These are phyloP conservation scores for Papilio demoleus DNA, from an alignment of 2,888 invertebrate species.

Conservation along the genomic window DNA sequence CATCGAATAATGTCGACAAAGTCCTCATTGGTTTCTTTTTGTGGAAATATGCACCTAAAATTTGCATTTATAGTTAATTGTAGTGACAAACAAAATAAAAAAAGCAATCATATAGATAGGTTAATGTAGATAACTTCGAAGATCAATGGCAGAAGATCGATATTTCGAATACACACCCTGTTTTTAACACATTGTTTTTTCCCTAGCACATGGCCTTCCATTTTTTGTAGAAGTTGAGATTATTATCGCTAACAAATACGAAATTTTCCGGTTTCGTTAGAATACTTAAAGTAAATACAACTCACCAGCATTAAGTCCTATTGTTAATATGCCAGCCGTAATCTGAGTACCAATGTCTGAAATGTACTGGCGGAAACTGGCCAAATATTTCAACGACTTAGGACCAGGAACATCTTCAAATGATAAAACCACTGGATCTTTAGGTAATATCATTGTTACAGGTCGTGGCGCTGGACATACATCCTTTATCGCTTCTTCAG, in stretches of 20 bases:
- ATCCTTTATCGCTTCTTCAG: constrained; percentile 51
- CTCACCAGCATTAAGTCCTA: constrained; percentile 80
- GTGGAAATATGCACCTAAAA: constrained; percentile 60
- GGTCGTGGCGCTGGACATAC: constrained; percentile 60
- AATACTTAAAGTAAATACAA: background rate
- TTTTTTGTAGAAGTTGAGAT: background rate
- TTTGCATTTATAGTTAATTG: background rate
- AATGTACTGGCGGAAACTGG: constrained; percentile 84
- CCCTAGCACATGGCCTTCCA: background rate
- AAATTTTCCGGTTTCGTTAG: background rate
- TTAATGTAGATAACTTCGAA: background rate
- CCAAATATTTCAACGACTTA: constrained; percentile 80
- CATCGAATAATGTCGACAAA: constrained; percentile 69
- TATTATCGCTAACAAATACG: background rate
- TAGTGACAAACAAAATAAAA: too few species aligned
- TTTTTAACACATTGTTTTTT: background rate
- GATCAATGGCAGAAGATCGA: too few species aligned
- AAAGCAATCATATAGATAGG: too few species aligned
- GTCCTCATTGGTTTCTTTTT: constrained; percentile 62
- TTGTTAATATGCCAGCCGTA: constrained; percentile 78
- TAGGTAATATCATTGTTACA: constrained; percentile 63
- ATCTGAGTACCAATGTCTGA: constrained; percentile 85
- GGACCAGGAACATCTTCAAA: constrained; percentile 88
- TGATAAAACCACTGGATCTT: constrained; percentile 67
- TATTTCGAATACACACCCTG: background rate